Base-by-base conservation (phyloP, 2,888 invertebrate genomes). In the Drosophila gaucha region DNA sequence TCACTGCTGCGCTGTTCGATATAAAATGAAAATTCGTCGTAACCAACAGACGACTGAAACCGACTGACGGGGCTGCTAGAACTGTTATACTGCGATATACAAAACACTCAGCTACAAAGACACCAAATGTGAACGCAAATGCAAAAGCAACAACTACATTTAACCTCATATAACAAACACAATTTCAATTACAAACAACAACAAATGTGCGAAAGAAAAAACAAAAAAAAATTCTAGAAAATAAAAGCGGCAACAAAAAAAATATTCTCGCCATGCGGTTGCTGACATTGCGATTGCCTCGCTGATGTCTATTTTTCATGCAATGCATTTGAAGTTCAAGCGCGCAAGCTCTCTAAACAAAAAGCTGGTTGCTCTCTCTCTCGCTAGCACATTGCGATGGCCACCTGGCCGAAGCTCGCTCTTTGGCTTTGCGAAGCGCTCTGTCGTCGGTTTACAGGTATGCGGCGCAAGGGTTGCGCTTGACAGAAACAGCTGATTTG, bases 21-120 rank as follows among this genome's bases (percentile, higher is more conserved):
- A 77, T 84, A 79, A 84, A 84, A 86, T 84, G 84, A 86, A 84
- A 84, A 86, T 78, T 78, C 79, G 65, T 80, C 80, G 84, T 80
- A 76, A 77, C 82, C 74, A 71, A 44, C 69, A 78, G 69, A 68
- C 66, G 80, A 63, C 68, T 67, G 49, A 71, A 49, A 54, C 72
- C 74, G 72, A 70, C 70, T 44, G 67, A 41, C 47, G 41, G 68
- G 35, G 50, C 59, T 35, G 57, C 57, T 50, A 79, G 70, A 77
- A 86, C 86, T 84, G 83, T 86, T 84, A 84, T 84, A 84, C 83
- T 80, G 78, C 80, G 80, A 74, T 78, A 86, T 75, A 82, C 62
- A 64, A 63, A 62, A 57, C 54, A 60, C 56, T 55, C 62, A 75
- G 63, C 66, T 50, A 70, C 66, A 74, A 78, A 64, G 63, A 57